Evolutionary conservation across 2,113 vertebrate species (phyloP).

Genomic region (Hylia prasina): DNA sequence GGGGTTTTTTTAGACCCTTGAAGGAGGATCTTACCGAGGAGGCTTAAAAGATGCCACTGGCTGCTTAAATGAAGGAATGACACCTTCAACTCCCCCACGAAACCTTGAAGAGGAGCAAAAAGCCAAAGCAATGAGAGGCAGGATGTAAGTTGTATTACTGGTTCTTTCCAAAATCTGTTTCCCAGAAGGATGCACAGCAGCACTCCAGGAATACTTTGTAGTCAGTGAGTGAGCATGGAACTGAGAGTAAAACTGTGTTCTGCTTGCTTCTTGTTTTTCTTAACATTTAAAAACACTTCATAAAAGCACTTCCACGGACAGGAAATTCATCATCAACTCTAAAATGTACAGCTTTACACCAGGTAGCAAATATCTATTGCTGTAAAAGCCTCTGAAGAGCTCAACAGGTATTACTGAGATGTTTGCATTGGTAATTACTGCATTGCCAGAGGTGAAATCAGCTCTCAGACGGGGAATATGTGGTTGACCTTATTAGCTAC

Average conservation of each 20-base stretch:
- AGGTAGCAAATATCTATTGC: background rate
- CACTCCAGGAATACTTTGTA: background rate
- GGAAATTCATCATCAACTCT: background rate
- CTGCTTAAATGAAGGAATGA: slow-evolving; percentile 75
- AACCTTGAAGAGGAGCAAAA: slow-evolving; percentile 93
- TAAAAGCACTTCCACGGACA: background rate
- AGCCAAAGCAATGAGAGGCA: slow-evolving; percentile 94
- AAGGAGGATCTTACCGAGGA: slow-evolving; percentile 86
- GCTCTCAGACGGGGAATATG: background rate
- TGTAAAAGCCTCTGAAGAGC: background rate
- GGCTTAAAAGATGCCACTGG: slow-evolving; percentile 75
- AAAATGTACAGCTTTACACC: background rate
- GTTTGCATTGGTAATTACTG: background rate
- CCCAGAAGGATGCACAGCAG: background rate
- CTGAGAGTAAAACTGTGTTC: background rate
- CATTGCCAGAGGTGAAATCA: background rate
- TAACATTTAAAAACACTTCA: background rate
- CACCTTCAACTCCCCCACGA: slow-evolving; percentile 74
- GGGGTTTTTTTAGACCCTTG: slow-evolving; percentile 81
- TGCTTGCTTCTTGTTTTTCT: background rate
- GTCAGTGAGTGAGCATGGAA: background rate
- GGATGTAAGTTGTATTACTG: slow-evolving; percentile 83
- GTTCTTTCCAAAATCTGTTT: background rate
- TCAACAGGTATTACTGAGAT: background rate
- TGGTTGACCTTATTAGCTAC: background rate